Evolutionary conservation across 2,113 vertebrate genomes (phyloP), one percentile per base, ranked within the genome.

Genomic region (Proterorhinus semilunaris): DNA sequence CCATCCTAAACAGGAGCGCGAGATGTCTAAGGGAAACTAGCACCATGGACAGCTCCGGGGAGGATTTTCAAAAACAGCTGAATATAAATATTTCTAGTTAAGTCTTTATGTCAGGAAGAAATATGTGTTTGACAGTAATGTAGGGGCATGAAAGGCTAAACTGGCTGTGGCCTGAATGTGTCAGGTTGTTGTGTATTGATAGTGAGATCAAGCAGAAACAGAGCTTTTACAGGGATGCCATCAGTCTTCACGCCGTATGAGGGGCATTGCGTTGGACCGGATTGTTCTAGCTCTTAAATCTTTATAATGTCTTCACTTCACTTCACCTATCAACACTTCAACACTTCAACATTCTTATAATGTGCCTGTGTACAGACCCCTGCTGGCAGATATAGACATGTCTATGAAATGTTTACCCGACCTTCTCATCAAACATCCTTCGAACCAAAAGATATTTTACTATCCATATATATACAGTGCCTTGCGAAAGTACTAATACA

Each of bases 171-270:
- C 87, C 88, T 88, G 74, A 89, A 87, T 87, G 82, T 86, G 86
- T 87, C 87, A 83, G 77, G 85, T 84, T 48, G 80, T 73, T 81
- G 71, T 77, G 76, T 76, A 51, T 68, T 68, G 74, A 83, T 62
- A 75, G 46, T 78, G 75, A 70, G 77, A 53, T 65, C 65, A 61
- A 66, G 62, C 70, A 62, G 53, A 72, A 85, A 76, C 66, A 83
- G 74, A 61, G 81, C 79, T 75, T 62, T 88, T 83, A 80, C 68
- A 79, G 74, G 72, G 77, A 75, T 47, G 70, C 76, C 83, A 68
- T 89, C 80, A 87, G 80, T 74, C 80, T 82, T 88, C 89, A 91
- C 86, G 83, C 85, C 72, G 72, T 83, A 78, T 79, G 83, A 87
- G 82, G 84, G 75, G 79, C 73, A 74, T 43, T 55, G 49, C 42